A percentile compares a stretch with the other conserved stretches of the same genome.
Conservation (phyloP, 30 jellyfish, hydroid and myxozoan species). For the Turritopsis dohrnii region DNA sequence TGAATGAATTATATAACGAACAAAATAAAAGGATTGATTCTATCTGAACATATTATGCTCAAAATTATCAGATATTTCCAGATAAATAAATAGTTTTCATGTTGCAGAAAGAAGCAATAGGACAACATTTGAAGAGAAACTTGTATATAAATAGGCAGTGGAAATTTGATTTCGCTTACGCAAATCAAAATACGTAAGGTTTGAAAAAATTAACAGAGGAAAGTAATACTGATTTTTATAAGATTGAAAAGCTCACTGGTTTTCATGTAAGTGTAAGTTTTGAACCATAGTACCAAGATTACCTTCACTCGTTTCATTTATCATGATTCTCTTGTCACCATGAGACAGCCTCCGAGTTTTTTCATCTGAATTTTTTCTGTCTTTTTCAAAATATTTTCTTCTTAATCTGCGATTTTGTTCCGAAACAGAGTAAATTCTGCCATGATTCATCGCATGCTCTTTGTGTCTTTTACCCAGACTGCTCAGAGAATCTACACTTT, state of each 20-base stretch:
- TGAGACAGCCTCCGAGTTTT: not conserved
- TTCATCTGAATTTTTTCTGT: slow-evolving; percentile 52
- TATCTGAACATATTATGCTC: not conserved
- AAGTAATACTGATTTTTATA: not conserved
- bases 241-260: not conserved
- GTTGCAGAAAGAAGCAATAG: not conserved
- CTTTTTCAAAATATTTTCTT: slow-evolving; percentile 62
- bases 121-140: too few relatives aligned
- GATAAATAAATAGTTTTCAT: too few relatives aligned
- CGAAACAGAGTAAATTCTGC: slow-evolving; percentile 70
- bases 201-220: too few relatives aligned
- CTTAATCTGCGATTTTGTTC: slow-evolving; percentile 71
- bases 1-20: not conserved
- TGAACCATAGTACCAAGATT: not conserved
- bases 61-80: not conserved
- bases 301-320: not conserved
- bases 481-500: slow-evolving; percentile 26
- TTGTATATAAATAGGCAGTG: too few relatives aligned
- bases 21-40: not conserved
- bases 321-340: not conserved
- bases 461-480: slow-evolving; percentile 51
- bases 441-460: slow-evolving; percentile 85
- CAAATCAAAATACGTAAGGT: too few relatives aligned
- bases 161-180: too few relatives aligned
- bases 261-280: not conserved